A percentile compares a stretch with the other conserved stretches of the same genome.
phyloP scores from a whole-genome alignment of 2,888 invertebrate species.

The Callyntrura sp. region DNA sequence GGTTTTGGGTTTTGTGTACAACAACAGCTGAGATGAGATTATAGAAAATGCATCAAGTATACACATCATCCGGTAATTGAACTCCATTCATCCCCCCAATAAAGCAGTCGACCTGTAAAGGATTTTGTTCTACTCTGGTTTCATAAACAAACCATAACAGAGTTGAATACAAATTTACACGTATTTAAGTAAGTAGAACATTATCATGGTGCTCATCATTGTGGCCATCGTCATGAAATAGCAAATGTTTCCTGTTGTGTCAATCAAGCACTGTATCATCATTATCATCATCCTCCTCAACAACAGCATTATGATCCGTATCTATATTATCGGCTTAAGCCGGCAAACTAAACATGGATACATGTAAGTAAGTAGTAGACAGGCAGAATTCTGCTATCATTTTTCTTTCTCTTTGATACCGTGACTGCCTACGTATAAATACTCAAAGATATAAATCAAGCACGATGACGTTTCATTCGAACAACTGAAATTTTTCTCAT shows the following conservation, averaged over 20 bases:
- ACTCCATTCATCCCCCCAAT: not conserved
- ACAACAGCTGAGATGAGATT: not conserved
- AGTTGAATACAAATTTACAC: not conserved
- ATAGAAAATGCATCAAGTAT: slow-evolving; percentile 5
- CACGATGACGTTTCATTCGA: slow-evolving; percentile 26
- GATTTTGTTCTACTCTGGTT: no score
- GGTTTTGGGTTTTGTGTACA: not conserved
- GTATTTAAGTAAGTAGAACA: slow-evolving; percentile 3
- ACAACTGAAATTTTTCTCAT: slow-evolving; percentile 39
- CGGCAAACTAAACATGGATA: not conserved
- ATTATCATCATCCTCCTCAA: not conserved
- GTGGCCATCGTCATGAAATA: slow-evolving; percentile 25
- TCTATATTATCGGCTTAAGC: not conserved
- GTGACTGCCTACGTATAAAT: not conserved
- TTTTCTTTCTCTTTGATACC: slow-evolving; percentile 10
- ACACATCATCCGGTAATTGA: slow-evolving; percentile 46
- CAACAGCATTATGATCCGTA: not conserved
- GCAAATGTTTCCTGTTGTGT: slow-evolving; percentile 44
- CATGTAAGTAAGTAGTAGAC: not conserved
- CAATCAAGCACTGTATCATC: slow-evolving; percentile 41
- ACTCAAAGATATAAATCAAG: slow-evolving; percentile 55
- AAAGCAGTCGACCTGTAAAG: not conserved
- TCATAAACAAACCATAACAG: not conserved
- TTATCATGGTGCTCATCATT: not conserved
- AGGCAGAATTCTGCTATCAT: not conserved